Base-by-base conservation (phyloP, 2,888 invertebrate species). In the Amphipoea lucens region DNA sequence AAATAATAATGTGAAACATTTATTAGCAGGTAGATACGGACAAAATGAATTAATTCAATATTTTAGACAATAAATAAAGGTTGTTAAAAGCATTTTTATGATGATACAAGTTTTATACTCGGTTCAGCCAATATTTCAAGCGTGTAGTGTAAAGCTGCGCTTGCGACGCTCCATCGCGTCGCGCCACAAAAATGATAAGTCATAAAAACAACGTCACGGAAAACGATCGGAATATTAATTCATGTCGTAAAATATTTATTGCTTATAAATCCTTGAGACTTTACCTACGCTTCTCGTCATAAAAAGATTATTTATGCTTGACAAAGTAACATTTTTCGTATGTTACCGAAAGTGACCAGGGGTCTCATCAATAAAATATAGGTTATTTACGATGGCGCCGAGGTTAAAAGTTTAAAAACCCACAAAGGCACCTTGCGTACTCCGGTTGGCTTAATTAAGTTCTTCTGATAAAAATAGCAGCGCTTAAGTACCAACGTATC, bases 211-310 rank as follows among this genome's bases (percentile, higher is more conserved):
- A 96, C 96, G 96, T 97, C 96, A 97, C 96, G 92, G 95, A 96
- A 95, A 96, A 96, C 96, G 97, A 96, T 96, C 96, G 93, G 97
- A 96, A 97, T 97, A 97, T 97, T 96, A 97, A 97, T 97, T 96
- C 95, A 94, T 95, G 96, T 96, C 97, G 97, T 97, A 96, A 97
- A 97, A 97, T 95, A 97, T 97, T 97, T 96, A 97, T 96, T 95
- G 88, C 96, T 95, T 97, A 96, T 96, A 97, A 97, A 97, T 97
- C 97, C 97, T 97, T 97, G 96, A 96, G 96, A 95, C 96, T 96
- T 96, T 97, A 96, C 96, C 96, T 96, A 96, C 96, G 96, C 95
- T 95, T 95, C 95, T 95, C 96, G 95, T 96, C 96, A 97, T 97
- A 97, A 97, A 97, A 97, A 96, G 95, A 96, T 96, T 96, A 97